Conservation (phyloP, 2,888 invertebrate species). For the Timema cristinae region DNA sequence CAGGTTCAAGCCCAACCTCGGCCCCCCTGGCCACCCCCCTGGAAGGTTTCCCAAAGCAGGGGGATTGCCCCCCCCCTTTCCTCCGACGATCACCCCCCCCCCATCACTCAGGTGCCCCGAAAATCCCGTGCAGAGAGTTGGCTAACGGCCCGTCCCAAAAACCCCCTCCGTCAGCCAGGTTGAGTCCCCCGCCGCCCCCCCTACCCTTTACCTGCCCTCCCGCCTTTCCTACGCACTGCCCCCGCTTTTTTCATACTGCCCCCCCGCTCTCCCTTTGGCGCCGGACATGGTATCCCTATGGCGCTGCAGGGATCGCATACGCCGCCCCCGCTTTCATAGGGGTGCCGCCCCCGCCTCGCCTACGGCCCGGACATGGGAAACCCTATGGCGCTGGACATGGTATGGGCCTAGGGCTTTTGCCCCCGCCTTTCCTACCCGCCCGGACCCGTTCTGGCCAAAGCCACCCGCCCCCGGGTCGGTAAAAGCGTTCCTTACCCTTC, state of each 20-base stretch:
- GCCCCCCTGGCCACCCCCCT: slow-evolving; percentile 36
- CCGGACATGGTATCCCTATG: slow-evolving; percentile 27
- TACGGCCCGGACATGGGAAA: not conserved
- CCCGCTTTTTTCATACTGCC: slow-evolving; percentile 36
- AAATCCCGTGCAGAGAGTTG: slow-evolving; percentile 25
- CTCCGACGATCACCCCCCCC: slow-evolving; percentile 25
- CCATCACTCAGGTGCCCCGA: slow-evolving; percentile 28
- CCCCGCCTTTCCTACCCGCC: slow-evolving; percentile 28
- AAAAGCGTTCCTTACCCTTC: too few relatives aligned
- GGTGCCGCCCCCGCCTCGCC: slow-evolving; percentile 29
- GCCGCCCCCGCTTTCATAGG: slow-evolving; percentile 34
- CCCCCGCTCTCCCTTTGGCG: slow-evolving; percentile 28
- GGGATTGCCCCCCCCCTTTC: slow-evolving; percentile 30
- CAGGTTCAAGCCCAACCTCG: slow-evolving; percentile 41
- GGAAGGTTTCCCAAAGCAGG: slow-evolving; percentile 37
- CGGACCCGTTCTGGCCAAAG: slow-evolving; percentile 21
- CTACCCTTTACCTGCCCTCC: slow-evolving; percentile 24
- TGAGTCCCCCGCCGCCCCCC: slow-evolving; percentile 33
- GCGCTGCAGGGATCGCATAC: slow-evolving; percentile 33
- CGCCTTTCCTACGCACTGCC: slow-evolving; percentile 23
- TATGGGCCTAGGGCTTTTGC: too few relatives aligned
- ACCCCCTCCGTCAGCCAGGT: slow-evolving; percentile 37
- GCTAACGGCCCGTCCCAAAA: slow-evolving; percentile 36
- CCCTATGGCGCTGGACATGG: slow-evolving; percentile 19
- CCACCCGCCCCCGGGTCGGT: too few relatives aligned